These are phyloP conservation scores for Diplazon laetatorius DNA, from an alignment of 2,888 invertebrate genomes.

Conservation along the genomic window DNA sequence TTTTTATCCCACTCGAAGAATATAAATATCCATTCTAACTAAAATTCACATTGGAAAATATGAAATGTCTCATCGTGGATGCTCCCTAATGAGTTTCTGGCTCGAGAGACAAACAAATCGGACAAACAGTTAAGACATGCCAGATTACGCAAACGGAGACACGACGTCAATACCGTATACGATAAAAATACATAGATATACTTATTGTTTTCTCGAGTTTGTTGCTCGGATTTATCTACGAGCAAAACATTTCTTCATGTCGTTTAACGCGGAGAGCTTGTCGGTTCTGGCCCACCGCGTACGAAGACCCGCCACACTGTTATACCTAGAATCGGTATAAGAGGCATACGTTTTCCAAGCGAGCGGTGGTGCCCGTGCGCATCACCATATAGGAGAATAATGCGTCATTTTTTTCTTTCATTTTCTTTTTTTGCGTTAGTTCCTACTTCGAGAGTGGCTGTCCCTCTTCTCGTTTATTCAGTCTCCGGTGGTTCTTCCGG, in stretches of 20 bases:
- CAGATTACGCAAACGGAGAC: neutral
- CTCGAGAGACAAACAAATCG: neutral
- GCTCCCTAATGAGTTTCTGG: no score
- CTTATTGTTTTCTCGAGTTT: neutral
- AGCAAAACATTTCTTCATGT: constrained; percentile 12
- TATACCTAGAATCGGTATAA: neutral
- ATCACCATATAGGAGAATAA: constrained; percentile 81
- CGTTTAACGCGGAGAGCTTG: neutral
- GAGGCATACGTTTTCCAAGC: constrained; percentile 73
- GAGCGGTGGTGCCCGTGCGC: constrained; percentile 72
- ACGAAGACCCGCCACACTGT: neutral
- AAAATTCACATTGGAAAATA: no score
- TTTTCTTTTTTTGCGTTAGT: neutral
- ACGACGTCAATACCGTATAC: constrained; percentile 6
- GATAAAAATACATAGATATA: constrained; percentile 22
- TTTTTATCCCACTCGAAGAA: no score
- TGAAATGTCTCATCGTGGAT: no score
- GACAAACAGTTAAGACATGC: neutral
- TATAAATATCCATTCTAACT: no score
- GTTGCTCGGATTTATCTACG: constrained; percentile 10
- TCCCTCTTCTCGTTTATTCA: constrained; percentile 45
- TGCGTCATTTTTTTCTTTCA: constrained; percentile 75
- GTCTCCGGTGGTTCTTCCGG: constrained; percentile 49
- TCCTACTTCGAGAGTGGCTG: constrained; percentile 16
- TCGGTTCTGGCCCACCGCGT: neutral